phyloP scores from a whole-genome alignment of 2,797 vertebrate species.

The Hephaestus fuliginosus region DNA sequence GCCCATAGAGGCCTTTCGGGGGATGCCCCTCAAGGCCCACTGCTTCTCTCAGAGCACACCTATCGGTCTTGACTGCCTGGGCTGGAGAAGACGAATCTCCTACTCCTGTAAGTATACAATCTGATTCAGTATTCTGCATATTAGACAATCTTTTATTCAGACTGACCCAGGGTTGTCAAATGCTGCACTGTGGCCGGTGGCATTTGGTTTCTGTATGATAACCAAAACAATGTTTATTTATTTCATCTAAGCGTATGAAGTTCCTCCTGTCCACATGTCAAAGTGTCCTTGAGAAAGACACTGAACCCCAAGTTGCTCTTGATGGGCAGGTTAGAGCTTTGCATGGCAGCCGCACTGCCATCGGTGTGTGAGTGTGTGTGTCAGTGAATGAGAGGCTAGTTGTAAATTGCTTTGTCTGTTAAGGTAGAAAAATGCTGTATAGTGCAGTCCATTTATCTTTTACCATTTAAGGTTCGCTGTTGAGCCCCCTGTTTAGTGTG shows the following conservation, averaged over 20 bases:
- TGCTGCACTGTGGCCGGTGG: background rate
- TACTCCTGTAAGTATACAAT: conserved; percentile 82
- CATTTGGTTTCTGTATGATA: background rate
- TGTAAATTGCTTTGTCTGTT: background rate
- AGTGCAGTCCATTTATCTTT: too few species aligned
- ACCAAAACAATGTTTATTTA: background rate
- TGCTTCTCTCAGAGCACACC: conserved; percentile 92
- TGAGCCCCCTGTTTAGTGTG: too few species aligned
- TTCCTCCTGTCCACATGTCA: background rate
- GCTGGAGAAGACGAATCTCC: conserved; percentile 80
- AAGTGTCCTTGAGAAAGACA: background rate
- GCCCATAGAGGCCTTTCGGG: conserved; percentile 73
- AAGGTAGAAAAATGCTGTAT: background rate
- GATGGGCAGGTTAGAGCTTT: background rate
- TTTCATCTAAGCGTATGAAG: background rate
- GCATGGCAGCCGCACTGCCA: background rate
- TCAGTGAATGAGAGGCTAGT: background rate
- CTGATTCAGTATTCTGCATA: background rate
- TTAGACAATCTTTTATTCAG: background rate
- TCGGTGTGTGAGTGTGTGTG: background rate
- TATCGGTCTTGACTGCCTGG: conserved; percentile 86
- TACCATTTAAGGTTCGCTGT: too few species aligned
- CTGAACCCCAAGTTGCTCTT: background rate
- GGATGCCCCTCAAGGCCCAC: conserved; percentile 83
- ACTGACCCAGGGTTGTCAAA: background rate